Evolutionary conservation across 1,140 invertebrate genomes (phyloP), one percentile per base, ranked within the genome.

Genomic region (Portunus trituberculatus): DNA sequence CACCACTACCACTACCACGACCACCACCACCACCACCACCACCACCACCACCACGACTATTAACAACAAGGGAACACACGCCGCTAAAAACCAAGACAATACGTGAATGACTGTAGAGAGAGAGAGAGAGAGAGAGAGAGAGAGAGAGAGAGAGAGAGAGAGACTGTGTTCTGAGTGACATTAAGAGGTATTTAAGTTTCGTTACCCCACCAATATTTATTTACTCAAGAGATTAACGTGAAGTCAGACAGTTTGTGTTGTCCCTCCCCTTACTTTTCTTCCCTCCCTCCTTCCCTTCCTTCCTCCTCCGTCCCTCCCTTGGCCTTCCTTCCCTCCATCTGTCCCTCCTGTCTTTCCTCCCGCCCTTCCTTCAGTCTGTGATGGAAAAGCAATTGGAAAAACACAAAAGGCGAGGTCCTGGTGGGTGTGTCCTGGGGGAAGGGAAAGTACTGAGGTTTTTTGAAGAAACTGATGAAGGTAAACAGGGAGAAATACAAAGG

Each of bases 321-420:
- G 16, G 12, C 67, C 10, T 59, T 10, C 20, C 20, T 59, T 59
- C 52, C 52, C 52, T 59, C 52, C 52, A 2, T 59, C 25, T 7
- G 20, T 76, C 67, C 67, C 67, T n/a, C 67, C 67, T 76, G 25
- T 0, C 67, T n/a, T 8, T 76, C 67, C 52, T 59, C 8, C 52
- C 16, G 52, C 12, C 52, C n/a, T 20, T 25, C 67, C 67, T 76
- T 76, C 25, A 1, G 67, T n/a, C 67, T 20, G 67, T 76, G 67
- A 76, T 76, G 67, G 67, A 76, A 76, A 76, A 76, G 67, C 67
- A 76, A 76, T 76, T 76, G 67, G 67, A 76, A n/a, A 39, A n/a
- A n/a, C 67, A 76, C 67, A 76, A 76, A 76, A 76, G 67, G 67
- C 6, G 25, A 59, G 20, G 67, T 76, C 67, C n/a, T 8, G 12